Evolutionary conservation across 2,113 vertebrate species (phyloP).

Genomic region (Edolisoma coerulescens): DNA sequence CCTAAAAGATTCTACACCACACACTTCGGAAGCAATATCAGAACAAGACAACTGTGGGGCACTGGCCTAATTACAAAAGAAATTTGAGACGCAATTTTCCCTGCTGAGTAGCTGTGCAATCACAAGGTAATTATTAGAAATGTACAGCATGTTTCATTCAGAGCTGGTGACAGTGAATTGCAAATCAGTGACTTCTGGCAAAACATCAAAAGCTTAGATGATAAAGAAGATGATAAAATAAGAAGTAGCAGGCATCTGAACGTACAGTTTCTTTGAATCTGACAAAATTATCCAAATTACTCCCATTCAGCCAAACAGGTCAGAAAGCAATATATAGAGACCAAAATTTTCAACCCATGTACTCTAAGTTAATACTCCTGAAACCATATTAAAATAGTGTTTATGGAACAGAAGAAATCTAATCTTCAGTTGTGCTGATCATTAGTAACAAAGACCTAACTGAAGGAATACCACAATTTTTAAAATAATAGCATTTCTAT

Average conservation of each 20-base stretch:
- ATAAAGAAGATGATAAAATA: neutral
- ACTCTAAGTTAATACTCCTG: neutral
- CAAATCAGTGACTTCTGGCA: neutral
- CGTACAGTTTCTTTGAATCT: neutral
- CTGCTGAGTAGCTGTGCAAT: neutral
- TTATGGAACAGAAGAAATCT: neutral
- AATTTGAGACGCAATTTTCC: neutral
- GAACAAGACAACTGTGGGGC: neutral
- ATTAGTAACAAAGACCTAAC: neutral
- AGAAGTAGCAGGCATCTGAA: neutral
- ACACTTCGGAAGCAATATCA: neutral
- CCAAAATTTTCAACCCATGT: neutral
- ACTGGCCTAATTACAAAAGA: neutral
- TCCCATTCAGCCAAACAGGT: neutral
- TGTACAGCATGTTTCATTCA: neutral
- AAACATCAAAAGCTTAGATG: neutral
- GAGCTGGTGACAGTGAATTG: neutral
- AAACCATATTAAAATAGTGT: neutral
- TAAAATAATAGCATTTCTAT: neutral
- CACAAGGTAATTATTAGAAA: neutral
- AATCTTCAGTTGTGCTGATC: neutral
- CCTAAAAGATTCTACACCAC: neutral
- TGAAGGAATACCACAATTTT: neutral
- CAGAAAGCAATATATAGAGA: neutral
- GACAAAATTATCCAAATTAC: neutral